phyloP scores from a whole-genome alignment of 2,888 invertebrate species.

The Galeruca laticollis region DNA sequence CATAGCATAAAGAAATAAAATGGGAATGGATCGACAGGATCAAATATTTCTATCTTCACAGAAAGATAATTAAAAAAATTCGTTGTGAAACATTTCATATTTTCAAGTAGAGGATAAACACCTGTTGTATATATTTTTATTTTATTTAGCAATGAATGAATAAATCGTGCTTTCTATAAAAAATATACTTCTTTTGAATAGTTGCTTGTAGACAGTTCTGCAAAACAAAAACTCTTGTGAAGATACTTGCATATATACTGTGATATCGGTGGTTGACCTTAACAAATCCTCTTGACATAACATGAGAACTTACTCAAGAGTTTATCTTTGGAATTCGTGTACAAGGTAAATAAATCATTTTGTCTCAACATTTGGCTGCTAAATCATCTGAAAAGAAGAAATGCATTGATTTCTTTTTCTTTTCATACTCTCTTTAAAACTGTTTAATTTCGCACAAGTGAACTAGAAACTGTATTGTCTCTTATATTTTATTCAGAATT shows the following conservation, averaged over 20 bases:
- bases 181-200: not conserved
- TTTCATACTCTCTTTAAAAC: not conserved
- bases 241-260: constrained; percentile 11
- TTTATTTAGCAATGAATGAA: not conserved
- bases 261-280: constrained; percentile 21
- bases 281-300: constrained; percentile 28
- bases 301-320: constrained; percentile 29
- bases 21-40: too few relatives aligned
- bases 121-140: not conserved
- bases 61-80: too few relatives aligned
- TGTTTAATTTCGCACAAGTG: too few relatives aligned
- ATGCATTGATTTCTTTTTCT: not conserved
- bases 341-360: constrained; percentile 29
- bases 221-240: constrained; percentile 12
- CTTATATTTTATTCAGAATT: too few relatives aligned
- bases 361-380: constrained; percentile 19
- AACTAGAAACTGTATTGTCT: too few relatives aligned
- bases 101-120: not conserved
- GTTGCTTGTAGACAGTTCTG: constrained; percentile 11
- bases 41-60: too few relatives aligned
- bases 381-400: not conserved
- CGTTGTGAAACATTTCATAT: too few relatives aligned
- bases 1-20: too few relatives aligned
- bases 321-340: constrained; percentile 29
- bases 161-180: not conserved